Conservation (phyloP, 1,140 invertebrate species). For the Philopotamus ludificatus region DNA sequence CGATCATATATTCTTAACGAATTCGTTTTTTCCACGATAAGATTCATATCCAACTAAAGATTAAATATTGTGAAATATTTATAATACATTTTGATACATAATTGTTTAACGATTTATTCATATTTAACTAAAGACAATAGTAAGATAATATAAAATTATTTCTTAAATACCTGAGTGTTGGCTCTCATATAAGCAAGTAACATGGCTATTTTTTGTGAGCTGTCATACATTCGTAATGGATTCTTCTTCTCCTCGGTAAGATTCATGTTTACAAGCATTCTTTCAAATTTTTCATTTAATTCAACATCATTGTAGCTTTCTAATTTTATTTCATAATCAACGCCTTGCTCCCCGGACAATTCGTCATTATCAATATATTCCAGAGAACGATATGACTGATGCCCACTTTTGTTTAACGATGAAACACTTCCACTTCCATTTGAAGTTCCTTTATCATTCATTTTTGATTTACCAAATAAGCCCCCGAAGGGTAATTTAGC, state of each 20-base stretch:
- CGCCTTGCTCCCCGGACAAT: constrained; percentile 47
- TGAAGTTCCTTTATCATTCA: constrained; percentile 44
- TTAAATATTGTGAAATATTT: too few species aligned
- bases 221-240: constrained; percentile 68
- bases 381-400: constrained; percentile 46
- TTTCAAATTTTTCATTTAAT: constrained; percentile 74
- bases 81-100: too few species aligned
- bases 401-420: constrained; percentile 2
- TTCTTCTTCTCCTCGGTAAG: constrained; percentile 81
- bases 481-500: too few species aligned
- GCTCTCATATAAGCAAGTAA: constrained; percentile 65
- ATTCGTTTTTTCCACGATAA: constrained; percentile 81
- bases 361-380: constrained; percentile 43
- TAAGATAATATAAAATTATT: background rate
- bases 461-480: constrained; percentile 67
- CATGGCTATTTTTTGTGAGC: constrained; percentile 77
- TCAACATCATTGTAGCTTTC: constrained; percentile 70
- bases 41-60: constrained; percentile 82
- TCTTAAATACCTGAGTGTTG: constrained; percentile 49
- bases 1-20: constrained; percentile 70
- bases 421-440: background rate
- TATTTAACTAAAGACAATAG: too few species aligned
- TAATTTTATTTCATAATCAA: constrained; percentile 66
- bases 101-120: too few species aligned
- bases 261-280: constrained; percentile 65